These are phyloP conservation scores for Rhopilema esculentum DNA, from an alignment of 30 jellyfish, hydroid and myxozoan species.

Conservation along the genomic window DNA sequence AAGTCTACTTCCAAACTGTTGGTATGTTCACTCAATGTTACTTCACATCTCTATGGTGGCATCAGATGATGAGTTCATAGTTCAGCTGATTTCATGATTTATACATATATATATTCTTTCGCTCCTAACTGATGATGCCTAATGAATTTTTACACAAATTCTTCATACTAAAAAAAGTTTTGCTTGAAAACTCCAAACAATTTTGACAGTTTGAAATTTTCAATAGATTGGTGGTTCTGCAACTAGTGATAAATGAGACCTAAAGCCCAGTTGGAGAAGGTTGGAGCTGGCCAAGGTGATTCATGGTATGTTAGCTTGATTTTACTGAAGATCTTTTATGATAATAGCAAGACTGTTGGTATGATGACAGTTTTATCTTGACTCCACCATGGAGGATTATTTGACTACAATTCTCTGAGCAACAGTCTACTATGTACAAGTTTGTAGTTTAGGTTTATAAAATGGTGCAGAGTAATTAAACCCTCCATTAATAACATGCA, in stretches of 20 bases:
- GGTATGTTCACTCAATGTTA: neutral
- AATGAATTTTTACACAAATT: too few species aligned
- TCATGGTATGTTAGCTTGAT: neutral
- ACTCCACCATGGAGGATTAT: constrained; percentile 29
- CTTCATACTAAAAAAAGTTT: too few species aligned
- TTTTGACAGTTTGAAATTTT: neutral
- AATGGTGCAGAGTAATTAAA: too few species aligned
- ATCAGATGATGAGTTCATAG: constrained; percentile 23
- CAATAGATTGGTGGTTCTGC: too few species aligned
- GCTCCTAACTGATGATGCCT: constrained; percentile 72
- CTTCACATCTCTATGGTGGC: neutral
- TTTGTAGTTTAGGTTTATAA: too few species aligned
- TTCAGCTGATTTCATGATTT: constrained; percentile 23
- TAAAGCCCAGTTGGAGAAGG: neutral
- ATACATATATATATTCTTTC: constrained; percentile 8
- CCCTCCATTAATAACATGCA: too few species aligned
- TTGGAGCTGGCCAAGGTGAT: too few species aligned
- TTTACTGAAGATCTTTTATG: neutral
- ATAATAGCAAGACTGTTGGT: neutral
- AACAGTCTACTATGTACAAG: neutral
- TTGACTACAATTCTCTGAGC: constrained; percentile 67
- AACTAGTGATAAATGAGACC: too few species aligned
- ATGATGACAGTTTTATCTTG: constrained; percentile 40
- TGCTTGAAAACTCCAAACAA: too few species aligned
- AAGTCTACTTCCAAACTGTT: too few species aligned